A percentile compares a stretch with the other conserved stretches of the same genome.
Evolutionary conservation across 2,113 vertebrate species (phyloP).

Genomic region (Serilophus lunatus): DNA sequence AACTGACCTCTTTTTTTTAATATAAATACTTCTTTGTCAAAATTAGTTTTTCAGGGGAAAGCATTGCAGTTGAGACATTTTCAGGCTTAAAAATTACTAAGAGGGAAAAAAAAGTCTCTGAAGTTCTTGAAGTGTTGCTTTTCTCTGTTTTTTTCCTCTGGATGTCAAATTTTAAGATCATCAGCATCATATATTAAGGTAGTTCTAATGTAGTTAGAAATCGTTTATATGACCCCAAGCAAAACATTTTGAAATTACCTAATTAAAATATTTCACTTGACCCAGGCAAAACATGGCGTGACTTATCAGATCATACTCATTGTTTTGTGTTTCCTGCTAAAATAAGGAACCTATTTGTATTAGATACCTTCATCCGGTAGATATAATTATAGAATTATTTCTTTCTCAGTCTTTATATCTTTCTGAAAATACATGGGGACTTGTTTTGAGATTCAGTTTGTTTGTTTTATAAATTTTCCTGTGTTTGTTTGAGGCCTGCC

Average conservation of each 20-base stretch:
- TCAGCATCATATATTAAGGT: not conserved
- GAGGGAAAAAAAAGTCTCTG: rapidly evolving
- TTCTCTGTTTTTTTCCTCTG: not conserved
- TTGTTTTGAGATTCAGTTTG: not conserved
- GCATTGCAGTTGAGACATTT: not conserved
- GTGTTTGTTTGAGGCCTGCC: not conserved
- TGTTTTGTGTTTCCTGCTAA: conserved; percentile 56
- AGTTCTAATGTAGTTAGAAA: not conserved
- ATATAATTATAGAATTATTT: conserved; percentile 22
- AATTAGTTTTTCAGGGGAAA: not conserved
- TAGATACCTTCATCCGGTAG: conserved; percentile 28
- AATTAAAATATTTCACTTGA: conserved; percentile 31
- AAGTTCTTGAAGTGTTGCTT: not conserved
- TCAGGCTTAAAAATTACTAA: not conserved
- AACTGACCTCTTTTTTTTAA: not conserved
- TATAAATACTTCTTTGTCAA: not conserved
- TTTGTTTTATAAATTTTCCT: not conserved
- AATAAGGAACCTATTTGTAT: conserved; percentile 32
- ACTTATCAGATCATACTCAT: conserved; percentile 37
- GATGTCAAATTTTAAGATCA: not conserved
- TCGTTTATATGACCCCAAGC: not conserved
- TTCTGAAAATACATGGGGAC: not conserved
- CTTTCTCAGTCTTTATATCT: not conserved
- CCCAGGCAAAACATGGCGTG: not conserved
- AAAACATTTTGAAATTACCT: not conserved